A percentile compares a stretch with the other conserved stretches of the same genome.
Conservation (phyloP, 2,888 invertebrate genomes). For the Agonum fuliginosum region DNA sequence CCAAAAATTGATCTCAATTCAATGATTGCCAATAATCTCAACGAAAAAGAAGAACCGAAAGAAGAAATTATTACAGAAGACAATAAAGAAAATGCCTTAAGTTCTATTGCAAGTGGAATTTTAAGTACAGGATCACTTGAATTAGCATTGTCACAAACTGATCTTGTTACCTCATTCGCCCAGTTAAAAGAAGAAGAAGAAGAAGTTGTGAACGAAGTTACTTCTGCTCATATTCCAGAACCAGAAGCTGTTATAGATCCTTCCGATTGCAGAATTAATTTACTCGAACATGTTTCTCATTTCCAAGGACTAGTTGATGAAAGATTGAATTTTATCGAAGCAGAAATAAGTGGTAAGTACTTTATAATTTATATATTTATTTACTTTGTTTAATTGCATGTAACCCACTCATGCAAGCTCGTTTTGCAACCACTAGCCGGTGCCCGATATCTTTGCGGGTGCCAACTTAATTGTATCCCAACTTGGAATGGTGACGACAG, state of each 20-base stretch:
- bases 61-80: constrained; percentile 22
- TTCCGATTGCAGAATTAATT: constrained; percentile 83
- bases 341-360: constrained; percentile 80
- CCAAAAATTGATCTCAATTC: constrained; percentile 66
- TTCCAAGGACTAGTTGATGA: constrained; percentile 84
- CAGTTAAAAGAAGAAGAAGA: constrained; percentile 50
- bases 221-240: constrained; percentile 76
- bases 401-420: too few relatives aligned
- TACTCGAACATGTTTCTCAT: constrained; percentile 85
- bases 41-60: constrained; percentile 32
- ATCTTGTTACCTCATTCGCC: constrained; percentile 42
- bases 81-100: constrained; percentile 50
- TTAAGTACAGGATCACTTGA: constrained; percentile 46
- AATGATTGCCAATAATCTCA: constrained; percentile 66
- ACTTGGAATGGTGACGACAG: too few relatives aligned
- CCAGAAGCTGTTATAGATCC: constrained; percentile 90
- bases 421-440: too few relatives aligned
- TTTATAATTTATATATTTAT: constrained; percentile 49
- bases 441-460: too few relatives aligned
- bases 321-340: constrained; percentile 83
- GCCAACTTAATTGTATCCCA: too few relatives aligned
- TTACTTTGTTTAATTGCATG: too few relatives aligned
- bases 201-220: neutral
- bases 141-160: constrained; percentile 38
- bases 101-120: constrained; percentile 33